A percentile compares a stretch with the other conserved stretches of the same genome.
These are phyloP conservation scores for Aphaenogaster rudis DNA, from an alignment of 1,140 invertebrate species.

Conservation along the genomic window DNA sequence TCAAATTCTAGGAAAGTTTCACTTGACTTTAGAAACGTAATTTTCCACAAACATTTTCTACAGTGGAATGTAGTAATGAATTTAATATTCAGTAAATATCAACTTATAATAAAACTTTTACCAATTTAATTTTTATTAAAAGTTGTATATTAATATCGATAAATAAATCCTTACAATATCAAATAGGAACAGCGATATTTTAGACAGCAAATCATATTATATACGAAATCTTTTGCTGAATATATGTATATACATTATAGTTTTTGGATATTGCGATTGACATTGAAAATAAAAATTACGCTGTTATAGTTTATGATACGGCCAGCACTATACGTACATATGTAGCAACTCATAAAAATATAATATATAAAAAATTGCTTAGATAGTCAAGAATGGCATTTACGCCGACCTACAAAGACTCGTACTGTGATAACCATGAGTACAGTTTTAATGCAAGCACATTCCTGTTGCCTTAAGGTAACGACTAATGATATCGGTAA, in stretches of 20 bases:
- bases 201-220: neutral
- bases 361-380: neutral
- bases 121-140: conserved; percentile 7
- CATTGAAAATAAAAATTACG: conserved; percentile 6
- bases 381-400: neutral
- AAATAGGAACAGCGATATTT: conserved; percentile 1
- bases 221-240: neutral
- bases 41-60: conserved; percentile 22
- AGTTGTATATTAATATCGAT: neutral
- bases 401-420: neutral
- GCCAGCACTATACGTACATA: neutral
- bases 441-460: neutral
- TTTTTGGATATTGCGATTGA: neutral
- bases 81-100: neutral
- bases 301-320: conserved; percentile 8
- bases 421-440: neutral
- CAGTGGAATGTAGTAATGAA: neutral
- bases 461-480: neutral
- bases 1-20: neutral
- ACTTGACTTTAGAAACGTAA: neutral
- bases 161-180: neutral
- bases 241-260: neutral
- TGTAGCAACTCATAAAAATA: neutral
- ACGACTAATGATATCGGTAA: conserved; percentile 9
- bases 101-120: conserved; percentile 3